A percentile compares a stretch with the other conserved stretches of the same genome.
phyloP scores from a whole-genome alignment of 1,140 invertebrate species.

The Phocides pigmalion region DNA sequence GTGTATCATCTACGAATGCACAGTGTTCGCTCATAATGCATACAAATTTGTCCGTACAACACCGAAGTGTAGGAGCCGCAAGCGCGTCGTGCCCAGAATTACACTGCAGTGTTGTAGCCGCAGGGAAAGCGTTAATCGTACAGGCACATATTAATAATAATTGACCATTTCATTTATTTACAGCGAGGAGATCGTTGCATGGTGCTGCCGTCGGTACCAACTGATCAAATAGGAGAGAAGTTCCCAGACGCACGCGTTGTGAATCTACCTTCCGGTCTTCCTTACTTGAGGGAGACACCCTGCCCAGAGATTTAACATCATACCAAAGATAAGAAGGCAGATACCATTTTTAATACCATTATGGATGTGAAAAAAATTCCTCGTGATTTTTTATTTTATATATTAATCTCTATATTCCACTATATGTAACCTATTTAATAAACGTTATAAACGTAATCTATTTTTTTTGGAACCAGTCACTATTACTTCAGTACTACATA shows the following conservation, averaged over 20 bases:
- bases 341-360: not conserved
- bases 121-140: too few relatives aligned
- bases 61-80: too few relatives aligned
- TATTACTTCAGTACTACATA: too few relatives aligned
- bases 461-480: not conserved
- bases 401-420: not conserved
- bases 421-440: not conserved
- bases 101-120: too few relatives aligned
- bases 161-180: conserved; percentile 10
- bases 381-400: not conserved
- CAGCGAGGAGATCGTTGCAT: conserved; percentile 90
- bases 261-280: conserved; percentile 91
- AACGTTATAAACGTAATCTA: not conserved
- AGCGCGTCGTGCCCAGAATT: too few relatives aligned
- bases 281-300: conserved; percentile 90
- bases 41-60: too few relatives aligned
- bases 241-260: conserved; percentile 89
- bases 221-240: conserved; percentile 86
- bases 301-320: conserved; percentile 68
- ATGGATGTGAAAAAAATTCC: not conserved
- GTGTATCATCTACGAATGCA: too few relatives aligned
- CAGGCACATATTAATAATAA: too few relatives aligned
- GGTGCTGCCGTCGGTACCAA: conserved; percentile 90
- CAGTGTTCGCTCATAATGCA: too few relatives aligned
- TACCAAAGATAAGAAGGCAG: too few relatives aligned